Evolutionary conservation across 30 jellyfish, hydroid and myxozoan genomes (phyloP).

Genomic region (Cassiopea andromeda): DNA sequence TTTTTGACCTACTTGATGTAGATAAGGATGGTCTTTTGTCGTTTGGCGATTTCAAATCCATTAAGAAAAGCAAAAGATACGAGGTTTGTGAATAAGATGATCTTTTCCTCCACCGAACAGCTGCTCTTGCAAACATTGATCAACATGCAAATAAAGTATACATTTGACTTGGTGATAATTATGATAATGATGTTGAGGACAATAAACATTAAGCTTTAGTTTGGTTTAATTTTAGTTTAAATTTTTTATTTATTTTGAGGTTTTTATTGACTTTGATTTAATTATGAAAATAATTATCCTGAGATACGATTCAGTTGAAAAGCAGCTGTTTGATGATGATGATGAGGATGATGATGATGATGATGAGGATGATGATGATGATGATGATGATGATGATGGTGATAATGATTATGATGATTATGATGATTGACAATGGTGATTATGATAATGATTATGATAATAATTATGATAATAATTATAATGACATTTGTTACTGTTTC

Average conservation of each 20-base stretch:
- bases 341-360: neutral
- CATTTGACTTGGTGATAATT: no score
- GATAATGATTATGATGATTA: neutral
- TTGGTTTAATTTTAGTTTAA: no score
- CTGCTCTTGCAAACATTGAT: no score
- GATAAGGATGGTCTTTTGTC: slow-evolving; percentile 43
- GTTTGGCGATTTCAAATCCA: slow-evolving; percentile 32
- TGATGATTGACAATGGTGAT: neutral
- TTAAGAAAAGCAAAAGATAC: slow-evolving; percentile 36
- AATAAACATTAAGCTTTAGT: no score
- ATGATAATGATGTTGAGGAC: no score
- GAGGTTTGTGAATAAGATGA: neutral
- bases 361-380: neutral
- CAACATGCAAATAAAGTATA: no score
- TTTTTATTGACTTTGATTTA: no score
- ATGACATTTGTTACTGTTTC: neutral
- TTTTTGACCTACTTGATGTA: slow-evolving; percentile 54
- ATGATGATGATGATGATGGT: neutral
- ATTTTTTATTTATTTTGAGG: no score
- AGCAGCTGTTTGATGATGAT: no score
- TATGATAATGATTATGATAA: neutral
- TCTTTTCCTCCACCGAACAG: neutral
- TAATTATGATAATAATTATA: neutral
- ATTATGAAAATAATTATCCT: no score
- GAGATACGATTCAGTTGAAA: no score